Evolutionary conservation across 53 echinoderm and acorn worm species (phyloP), one percentile per base, ranked within the genome.

Genomic region (Henricia sp.): DNA sequence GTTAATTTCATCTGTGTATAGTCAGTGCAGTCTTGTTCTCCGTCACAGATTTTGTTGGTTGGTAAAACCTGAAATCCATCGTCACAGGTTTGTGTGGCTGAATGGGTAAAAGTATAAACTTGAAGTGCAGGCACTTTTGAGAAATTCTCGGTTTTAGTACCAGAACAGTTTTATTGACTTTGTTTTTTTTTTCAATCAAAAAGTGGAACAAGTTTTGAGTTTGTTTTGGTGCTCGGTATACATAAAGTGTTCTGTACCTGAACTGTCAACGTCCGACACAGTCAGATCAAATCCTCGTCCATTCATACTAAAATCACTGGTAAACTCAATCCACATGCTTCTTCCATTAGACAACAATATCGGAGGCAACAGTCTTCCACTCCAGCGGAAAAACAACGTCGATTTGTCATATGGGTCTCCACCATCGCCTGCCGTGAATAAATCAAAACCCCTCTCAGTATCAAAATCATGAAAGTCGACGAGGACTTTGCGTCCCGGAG

Each of bases 251-350:
- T 2, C 23, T 9, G 46, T 64, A 80, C 80, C 80, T 30, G 64
- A 32, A 6, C 63, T 48, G 2, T 29, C 48, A 16, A 80, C 80
- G 64, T 63, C 80, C 32, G 41, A 63, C 48, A 80, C 46, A 2
- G 10, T n/a, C 32, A 80, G 34, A 63, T 80, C 80, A 50, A 83
- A 88, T 14, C 88, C 88, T 6, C 33, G 28, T 6, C 19, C 26
- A 66, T 73, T 73, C n/a, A 64, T 24, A 0, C 26, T 1, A 0
- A 3, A 0, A 14, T 88, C 88, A 5, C 70, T 71, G 4, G 28
- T 32, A 48, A 88, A 88, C 13, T 13, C 3, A 0, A 88, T 43
- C 88, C 88, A 88, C 74, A 88, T 72, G 3, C 27, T 37, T n/a
- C 65, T 88, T 2, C 51, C 46, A 34, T 83, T 41, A 2, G 88